phyloP scores from a whole-genome alignment of 2,888 invertebrate species.

The Patella ulyssiponensis region DNA sequence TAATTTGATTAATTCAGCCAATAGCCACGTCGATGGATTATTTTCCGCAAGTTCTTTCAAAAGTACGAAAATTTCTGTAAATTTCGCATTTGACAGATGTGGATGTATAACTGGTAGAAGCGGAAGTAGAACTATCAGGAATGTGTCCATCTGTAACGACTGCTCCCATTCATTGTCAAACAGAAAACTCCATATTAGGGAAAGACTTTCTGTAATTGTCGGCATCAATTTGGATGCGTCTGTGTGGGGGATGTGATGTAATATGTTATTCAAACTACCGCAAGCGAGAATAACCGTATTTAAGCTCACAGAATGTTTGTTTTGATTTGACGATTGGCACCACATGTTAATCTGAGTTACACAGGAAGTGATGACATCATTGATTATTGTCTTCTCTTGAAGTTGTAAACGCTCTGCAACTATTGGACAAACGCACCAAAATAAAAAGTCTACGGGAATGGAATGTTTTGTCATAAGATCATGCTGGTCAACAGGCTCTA shows the following conservation, averaged over 20 bases:
- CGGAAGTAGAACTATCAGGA: background rate
- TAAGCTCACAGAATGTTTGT: background rate
- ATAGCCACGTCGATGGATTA: background rate
- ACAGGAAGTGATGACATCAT: background rate
- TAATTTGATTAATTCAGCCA: background rate
- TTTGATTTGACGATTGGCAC: background rate
- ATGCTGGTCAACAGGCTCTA: background rate
- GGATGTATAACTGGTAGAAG: background rate
- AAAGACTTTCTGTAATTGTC: background rate
- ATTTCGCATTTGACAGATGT: background rate
- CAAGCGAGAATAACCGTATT: background rate
- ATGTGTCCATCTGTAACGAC: background rate
- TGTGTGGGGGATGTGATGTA: background rate
- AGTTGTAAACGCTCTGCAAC: background rate
- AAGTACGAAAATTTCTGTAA: background rate
- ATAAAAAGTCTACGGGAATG: background rate
- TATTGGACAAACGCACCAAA: background rate
- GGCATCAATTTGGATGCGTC: background rate
- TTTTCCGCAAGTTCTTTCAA: background rate
- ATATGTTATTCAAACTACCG: background rate
- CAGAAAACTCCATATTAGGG: background rate
- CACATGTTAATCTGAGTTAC: background rate
- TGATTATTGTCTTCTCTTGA: background rate
- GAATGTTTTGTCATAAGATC: background rate
- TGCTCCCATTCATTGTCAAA: background rate